Base-by-base conservation (phyloP, 2,797 vertebrate species). In the Dendrocincla fuliginosa region DNA sequence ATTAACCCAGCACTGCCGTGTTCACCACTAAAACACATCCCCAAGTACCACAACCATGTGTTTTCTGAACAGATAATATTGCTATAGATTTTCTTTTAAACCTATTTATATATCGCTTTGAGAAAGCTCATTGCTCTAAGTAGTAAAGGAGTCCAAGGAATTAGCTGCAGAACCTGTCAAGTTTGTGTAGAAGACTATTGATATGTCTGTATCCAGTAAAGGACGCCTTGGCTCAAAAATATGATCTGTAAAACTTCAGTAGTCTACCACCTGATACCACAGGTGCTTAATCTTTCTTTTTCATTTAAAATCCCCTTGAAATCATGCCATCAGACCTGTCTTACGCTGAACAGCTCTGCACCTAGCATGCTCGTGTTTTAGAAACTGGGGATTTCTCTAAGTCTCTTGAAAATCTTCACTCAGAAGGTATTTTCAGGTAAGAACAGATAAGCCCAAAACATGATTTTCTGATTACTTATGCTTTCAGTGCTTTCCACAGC, bases 1-100 rank as follows among this genome's bases (percentile, higher is more conserved):
- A 6, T 35, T 47, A 33, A 46, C 11, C 23, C n/a, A 47, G 23
- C 44, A 23, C 20, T 1, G 0, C 11, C 6, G 16, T 14, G 32
- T n/a, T 75, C 61, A 55, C 27, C 14, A 27, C 17, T 52, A 27
- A 57, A 77, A 35, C 12, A 11, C n/a, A 16, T 35, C 17, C 30
- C 20, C 2, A 25, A 6, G 20, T 46, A 23, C 7, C 32, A 2
- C 7, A 41, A 3, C 25, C 20, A n/a, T 0, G 3, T 10, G 10
- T 16, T 64, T 71, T 57, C 27, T 41, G 33, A 52, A 16, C 25
- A 39, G 3, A 49, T 47, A 39, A 80, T 5, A 4, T 69, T 86
- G 64, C 5, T 10, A 39, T 7, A 1, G 17, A 20, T 50, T 37
- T 84, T 79, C 13, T 27, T 27, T 16, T 23, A 59, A 7, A 33